Evolutionary conservation across 1,140 invertebrate species (phyloP).

Genomic region (Holotrichia oblita): DNA sequence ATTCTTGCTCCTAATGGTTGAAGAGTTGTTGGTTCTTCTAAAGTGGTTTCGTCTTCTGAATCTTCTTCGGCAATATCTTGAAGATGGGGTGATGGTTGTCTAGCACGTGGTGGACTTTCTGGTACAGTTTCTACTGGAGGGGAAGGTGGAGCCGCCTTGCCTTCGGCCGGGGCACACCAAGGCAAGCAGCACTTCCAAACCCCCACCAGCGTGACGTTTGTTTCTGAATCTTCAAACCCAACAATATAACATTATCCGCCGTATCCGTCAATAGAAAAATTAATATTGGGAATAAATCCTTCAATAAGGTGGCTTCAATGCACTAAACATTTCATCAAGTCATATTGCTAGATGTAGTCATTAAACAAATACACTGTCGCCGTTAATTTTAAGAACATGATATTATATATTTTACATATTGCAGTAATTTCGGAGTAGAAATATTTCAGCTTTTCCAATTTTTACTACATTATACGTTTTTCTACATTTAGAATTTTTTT

Average conservation of each 20-base stretch:
- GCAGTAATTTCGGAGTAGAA: background rate
- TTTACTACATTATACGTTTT: background rate
- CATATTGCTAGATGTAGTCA: background rate
- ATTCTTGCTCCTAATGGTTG: constrained; percentile 52
- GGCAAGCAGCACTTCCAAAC: constrained; percentile 62
- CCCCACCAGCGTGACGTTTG: constrained; percentile 59
- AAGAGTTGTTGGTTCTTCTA: constrained; percentile 50
- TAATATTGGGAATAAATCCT: background rate
- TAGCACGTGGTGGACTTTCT: constrained; percentile 46
- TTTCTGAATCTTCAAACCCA: constrained; percentile 27
- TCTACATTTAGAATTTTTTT: background rate
- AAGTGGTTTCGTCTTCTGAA: constrained; percentile 46
- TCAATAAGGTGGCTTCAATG: background rate
- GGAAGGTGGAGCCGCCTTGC: constrained; percentile 56
- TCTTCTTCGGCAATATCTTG: constrained; percentile 60
- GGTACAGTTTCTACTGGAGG: constrained; percentile 49
- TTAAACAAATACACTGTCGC: background rate
- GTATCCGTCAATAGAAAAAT: constrained; percentile 36
- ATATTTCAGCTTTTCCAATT: background rate
- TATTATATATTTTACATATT: background rate
- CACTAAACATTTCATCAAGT: constrained; percentile 3
- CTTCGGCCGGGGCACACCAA: constrained; percentile 60
- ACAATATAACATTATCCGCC: constrained; percentile 38
- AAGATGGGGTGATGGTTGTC: constrained; percentile 56
- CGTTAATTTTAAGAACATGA: background rate